Evolutionary conservation across 2,888 invertebrate species (phyloP), one percentile per base, ranked within the genome.

Genomic region (Yponomeuta evonymella): DNA sequence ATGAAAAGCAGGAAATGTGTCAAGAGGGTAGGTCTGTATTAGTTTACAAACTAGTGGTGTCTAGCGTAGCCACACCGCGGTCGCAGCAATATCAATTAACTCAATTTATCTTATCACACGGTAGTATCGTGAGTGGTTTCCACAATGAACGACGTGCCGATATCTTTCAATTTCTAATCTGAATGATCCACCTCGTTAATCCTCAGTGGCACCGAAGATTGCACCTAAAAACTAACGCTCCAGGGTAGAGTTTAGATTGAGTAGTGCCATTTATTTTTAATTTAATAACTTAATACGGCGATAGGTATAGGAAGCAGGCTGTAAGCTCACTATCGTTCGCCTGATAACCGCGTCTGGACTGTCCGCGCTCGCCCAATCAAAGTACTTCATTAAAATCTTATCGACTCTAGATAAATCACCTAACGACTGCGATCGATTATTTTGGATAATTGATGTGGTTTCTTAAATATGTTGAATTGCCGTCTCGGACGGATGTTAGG

Each of bases 331-430:
- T 90, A 89, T 89, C 90, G 83, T 75, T 74, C 73, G 76, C 76
- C 79, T 82, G 90, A 92, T 90, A 90, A 89, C 85, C 77, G 75
- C 83, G 85, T 84, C 86, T 81, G 36, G 76, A 75, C 81, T 84
- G 88, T 88, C 86, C 85, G 78, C 87, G 90, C 82, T 87, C 86
- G 82, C 89, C 90, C 90, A 91, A 91, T 91, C 91, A 91, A 89
- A 90, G 91, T 90, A 90, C 92, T 91, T 92, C 91, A 92, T 92
- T 92, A 92, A 92, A 91, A 90, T 89, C 89, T 92, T 92, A 92
- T 92, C 92, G 88, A 83, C 85, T 83, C 86, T 88, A 91, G 91
- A 92, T 92, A 92, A 92, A 92, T 92, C 91, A 92, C 90, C 81
- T 86, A 88, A 90, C 90, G 89, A 86, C 87, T 87, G 81, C 89